A percentile compares a stretch with the other conserved stretches of the same genome.
Evolutionary conservation across 2,888 invertebrate species (phyloP).

Genomic region (Andrena praecox): DNA sequence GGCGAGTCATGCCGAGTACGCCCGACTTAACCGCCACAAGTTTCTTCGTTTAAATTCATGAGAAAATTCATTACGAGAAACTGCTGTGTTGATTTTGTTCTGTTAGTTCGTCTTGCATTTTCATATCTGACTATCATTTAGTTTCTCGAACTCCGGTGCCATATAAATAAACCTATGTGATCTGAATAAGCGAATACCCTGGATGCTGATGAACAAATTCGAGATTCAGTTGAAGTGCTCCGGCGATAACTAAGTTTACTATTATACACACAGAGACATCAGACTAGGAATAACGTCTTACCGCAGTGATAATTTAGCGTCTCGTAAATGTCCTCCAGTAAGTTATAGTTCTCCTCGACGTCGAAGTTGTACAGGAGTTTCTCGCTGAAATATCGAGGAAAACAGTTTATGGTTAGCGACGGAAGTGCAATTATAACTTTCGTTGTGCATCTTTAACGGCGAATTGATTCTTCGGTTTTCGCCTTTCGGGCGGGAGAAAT

Average conservation of each 20-base stretch:
- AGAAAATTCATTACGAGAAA: too few relatives aligned
- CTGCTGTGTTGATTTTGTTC: too few relatives aligned
- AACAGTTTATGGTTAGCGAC: constrained; percentile 25
- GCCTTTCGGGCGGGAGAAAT: neutral
- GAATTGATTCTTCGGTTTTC: neutral
- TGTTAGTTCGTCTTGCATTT: too few relatives aligned
- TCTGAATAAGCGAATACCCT: too few relatives aligned
- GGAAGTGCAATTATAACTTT: constrained; percentile 33
- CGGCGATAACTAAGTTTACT: neutral
- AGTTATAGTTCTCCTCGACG: constrained; percentile 89
- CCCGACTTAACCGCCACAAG: neutral
- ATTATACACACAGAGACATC: neutral
- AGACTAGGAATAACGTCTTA: constrained; percentile 81
- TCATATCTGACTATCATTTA: too few relatives aligned
- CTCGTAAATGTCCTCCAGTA: constrained; percentile 91
- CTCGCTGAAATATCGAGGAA: constrained; percentile 86
- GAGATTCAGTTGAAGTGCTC: neutral
- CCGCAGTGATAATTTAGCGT: constrained; percentile 88
- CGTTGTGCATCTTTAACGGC: neutral
- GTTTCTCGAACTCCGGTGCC: too few relatives aligned
- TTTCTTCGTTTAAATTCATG: neutral
- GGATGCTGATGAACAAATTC: too few relatives aligned
- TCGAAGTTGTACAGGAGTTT: constrained; percentile 88
- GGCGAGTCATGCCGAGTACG: too few relatives aligned
- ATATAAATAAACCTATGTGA: too few relatives aligned